Conservation (phyloP, 2,797 vertebrate genomes). For the Garrulus glandarius region DNA sequence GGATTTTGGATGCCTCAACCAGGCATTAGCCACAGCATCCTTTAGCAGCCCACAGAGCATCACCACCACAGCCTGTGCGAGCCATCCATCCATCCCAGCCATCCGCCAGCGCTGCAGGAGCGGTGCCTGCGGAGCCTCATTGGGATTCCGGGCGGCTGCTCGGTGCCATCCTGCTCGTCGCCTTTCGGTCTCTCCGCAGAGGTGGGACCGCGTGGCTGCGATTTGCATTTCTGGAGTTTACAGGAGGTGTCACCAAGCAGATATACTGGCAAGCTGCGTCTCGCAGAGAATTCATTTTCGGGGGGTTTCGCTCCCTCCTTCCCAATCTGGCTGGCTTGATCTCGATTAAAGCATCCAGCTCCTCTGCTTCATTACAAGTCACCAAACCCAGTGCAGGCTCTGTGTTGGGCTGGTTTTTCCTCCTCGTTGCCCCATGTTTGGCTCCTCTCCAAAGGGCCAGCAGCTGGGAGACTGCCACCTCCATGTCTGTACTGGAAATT, state of each 20-base stretch:
- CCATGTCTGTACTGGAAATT: background rate
- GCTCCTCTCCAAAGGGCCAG: background rate
- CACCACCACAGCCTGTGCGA: fast-evolving
- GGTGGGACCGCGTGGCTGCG: background rate
- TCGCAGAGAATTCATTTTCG: conserved; percentile 45
- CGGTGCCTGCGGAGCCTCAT: background rate
- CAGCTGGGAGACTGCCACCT: background rate
- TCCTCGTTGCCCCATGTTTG: fast-evolving
- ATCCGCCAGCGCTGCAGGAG: fast-evolving
- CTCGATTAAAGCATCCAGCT: background rate
- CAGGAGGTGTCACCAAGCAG: conserved; percentile 33
- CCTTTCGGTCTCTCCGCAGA: background rate
- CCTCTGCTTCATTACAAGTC: background rate
- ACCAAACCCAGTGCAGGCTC: background rate
- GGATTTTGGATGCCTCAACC: background rate
- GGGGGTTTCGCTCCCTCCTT: conserved; percentile 26
- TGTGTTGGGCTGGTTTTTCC: background rate
- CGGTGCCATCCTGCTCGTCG: background rate
- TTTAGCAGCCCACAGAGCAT: background rate
- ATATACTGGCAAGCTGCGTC: conserved; percentile 28
- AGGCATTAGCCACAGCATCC: fast-evolving
- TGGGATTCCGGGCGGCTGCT: background rate
- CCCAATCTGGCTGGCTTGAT: conserved; percentile 22
- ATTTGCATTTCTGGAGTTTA: conserved; percentile 19
- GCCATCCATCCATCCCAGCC: fast-evolving